Percentiles rank a stretch among this genome's conserved stretches.
These are phyloP conservation scores for Eulemur rubriventer DNA, from an alignment of 2,797 vertebrate species.

Conservation along the genomic window DNA sequence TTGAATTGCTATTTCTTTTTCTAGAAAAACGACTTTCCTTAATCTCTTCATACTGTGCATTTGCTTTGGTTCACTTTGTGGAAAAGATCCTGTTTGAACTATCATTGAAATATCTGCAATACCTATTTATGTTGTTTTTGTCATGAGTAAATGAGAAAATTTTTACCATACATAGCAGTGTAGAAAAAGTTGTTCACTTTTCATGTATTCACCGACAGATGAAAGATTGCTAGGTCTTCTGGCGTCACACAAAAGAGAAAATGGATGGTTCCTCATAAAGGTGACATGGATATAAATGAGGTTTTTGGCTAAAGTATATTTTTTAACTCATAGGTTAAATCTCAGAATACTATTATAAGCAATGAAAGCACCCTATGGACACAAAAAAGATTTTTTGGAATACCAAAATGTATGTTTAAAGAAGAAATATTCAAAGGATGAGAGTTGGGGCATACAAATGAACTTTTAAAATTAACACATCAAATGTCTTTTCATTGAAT, in stretches of 20 bases:
- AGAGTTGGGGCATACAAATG: background rate
- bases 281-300: background rate
- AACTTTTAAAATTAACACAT: background rate
- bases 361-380: background rate
- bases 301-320: background rate
- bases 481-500: background rate
- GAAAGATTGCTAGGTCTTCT: background rate
- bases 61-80: background rate
- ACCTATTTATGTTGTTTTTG: background rate
- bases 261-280: background rate
- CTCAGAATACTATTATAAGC: background rate
- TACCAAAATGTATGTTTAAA: background rate
- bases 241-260: background rate
- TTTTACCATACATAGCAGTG: background rate
- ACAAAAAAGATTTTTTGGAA: background rate
- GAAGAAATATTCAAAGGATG: background rate
- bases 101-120: background rate
- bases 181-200: background rate
- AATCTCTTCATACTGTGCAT: background rate
- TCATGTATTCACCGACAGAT: background rate
- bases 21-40: background rate
- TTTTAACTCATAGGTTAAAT: background rate
- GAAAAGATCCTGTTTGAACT: background rate
- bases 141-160: background rate
- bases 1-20: constrained; percentile 15